Evolutionary conservation across 2,113 vertebrate species (phyloP).

Genomic region (Vulpes vulpes): DNA sequence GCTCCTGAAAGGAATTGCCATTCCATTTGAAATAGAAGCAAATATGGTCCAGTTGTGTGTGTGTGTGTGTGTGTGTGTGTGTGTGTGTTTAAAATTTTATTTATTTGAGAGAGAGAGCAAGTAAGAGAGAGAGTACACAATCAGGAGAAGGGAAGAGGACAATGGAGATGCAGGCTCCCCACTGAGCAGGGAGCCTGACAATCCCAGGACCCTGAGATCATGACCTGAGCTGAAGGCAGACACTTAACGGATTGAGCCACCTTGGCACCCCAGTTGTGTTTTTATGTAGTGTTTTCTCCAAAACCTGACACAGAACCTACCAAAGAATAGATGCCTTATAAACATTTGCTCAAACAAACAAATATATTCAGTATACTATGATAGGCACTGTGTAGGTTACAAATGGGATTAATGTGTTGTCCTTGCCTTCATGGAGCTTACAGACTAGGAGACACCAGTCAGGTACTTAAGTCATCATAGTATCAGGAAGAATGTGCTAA

Average conservation of each 20-base stretch:
- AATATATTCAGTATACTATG: neutral
- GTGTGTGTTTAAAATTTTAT: too few relatives aligned
- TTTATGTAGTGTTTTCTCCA: neutral
- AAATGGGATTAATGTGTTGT: neutral
- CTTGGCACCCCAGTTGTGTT: neutral
- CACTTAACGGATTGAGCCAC: too few relatives aligned
- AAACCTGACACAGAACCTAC: neutral
- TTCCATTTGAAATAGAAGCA: constrained; percentile 14
- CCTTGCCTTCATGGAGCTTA: neutral
- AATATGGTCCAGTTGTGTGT: neutral
- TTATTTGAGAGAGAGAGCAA: too few relatives aligned
- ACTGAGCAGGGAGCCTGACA: too few relatives aligned
- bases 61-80: too few relatives aligned
- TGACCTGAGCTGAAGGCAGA: too few relatives aligned
- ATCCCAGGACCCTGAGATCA: too few relatives aligned
- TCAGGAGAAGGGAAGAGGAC: too few relatives aligned
- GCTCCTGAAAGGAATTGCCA: neutral
- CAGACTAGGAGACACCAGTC: neutral
- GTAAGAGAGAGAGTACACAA: too few relatives aligned
- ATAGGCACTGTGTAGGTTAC: neutral
- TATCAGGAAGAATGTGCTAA: neutral
- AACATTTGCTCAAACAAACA: constrained; percentile 25
- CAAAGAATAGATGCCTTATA: neutral
- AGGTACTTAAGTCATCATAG: neutral
- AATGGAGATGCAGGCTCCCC: too few relatives aligned